phyloP scores from a whole-genome alignment of 1,140 invertebrate species.

The Drosophila insularis region DNA sequence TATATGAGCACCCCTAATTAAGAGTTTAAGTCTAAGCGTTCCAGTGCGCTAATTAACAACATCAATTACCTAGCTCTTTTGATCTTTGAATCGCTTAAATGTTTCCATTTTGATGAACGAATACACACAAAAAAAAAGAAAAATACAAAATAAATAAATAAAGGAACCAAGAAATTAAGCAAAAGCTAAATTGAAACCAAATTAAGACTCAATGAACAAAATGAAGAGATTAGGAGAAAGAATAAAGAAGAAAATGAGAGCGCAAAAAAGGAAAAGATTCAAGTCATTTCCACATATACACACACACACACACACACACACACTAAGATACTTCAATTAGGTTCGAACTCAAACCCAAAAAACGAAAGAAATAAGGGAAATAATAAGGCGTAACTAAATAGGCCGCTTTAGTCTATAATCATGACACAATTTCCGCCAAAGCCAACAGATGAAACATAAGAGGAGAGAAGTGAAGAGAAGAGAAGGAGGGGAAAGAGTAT shows the following conservation, averaged over 20 bases:
- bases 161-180: conserved; percentile 15
- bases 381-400: conserved; percentile 81
- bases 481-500: neutral
- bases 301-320: conserved; percentile 19
- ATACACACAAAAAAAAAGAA: conserved; percentile 16
- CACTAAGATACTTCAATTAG: conserved; percentile 58
- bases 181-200: conserved; percentile 51
- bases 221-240: conserved; percentile 44
- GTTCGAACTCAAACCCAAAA: conserved; percentile 48
- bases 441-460: neutral
- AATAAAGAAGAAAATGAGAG: neutral
- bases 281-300: conserved; percentile 64
- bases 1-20: no score
- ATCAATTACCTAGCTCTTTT: conserved; percentile 39
- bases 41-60: conserved; percentile 35
- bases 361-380: conserved; percentile 65
- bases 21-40: neutral
- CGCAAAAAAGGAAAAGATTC: conserved; percentile 44
- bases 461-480: no score
- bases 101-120: conserved; percentile 6
- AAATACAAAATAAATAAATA: conserved; percentile 21
- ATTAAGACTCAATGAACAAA: conserved; percentile 45
- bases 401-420: conserved; percentile 80
- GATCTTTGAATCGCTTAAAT: conserved; percentile 10
- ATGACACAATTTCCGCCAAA: conserved; percentile 77